Percentiles rank a stretch among this genome's conserved stretches.
Evolutionary conservation across 1,140 invertebrate genomes (phyloP).

Genomic region (Heliconius himera): DNA sequence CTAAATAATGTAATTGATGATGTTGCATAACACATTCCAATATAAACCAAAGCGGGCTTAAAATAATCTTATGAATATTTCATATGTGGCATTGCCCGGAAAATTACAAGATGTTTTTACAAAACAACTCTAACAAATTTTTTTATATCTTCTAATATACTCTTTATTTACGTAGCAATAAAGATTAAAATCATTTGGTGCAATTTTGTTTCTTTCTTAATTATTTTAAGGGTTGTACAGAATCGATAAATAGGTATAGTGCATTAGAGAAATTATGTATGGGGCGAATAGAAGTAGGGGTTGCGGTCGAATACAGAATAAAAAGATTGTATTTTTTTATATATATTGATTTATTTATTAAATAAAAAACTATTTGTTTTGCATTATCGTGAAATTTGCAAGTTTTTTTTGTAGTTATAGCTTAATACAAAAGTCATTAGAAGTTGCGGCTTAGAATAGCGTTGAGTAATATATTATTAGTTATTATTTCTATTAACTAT

Average conservation of each 20-base stretch:
- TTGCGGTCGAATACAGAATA: conserved; percentile 11
- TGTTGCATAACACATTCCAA: conserved; percentile 41
- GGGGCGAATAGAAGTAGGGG: conserved; percentile 13
- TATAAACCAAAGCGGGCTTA: conserved; percentile 31
- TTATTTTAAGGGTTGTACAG: not conserved
- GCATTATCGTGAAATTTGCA: not conserved
- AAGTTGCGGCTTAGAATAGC: too few relatives aligned
- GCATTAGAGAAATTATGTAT: conserved; percentile 37
- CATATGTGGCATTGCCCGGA: conserved; percentile 44
- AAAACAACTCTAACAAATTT: not conserved
- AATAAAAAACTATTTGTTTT: not conserved
- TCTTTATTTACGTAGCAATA: not conserved
- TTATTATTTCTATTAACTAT: too few relatives aligned
- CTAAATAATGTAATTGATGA: not conserved
- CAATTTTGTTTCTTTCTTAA: not conserved
- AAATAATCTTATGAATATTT: conserved; percentile 58
- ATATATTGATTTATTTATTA: not conserved
- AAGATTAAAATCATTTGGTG: not conserved
- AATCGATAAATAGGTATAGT: conserved; percentile 31
- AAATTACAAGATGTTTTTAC: conserved; percentile 44
- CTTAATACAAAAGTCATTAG: too few relatives aligned
- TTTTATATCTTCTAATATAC: not conserved
- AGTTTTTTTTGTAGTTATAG: too few relatives aligned
- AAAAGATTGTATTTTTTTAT: not conserved
- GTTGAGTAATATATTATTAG: too few relatives aligned